Conservation (phyloP, 2,113 vertebrate genomes). For the Barbus barbus region DNA sequence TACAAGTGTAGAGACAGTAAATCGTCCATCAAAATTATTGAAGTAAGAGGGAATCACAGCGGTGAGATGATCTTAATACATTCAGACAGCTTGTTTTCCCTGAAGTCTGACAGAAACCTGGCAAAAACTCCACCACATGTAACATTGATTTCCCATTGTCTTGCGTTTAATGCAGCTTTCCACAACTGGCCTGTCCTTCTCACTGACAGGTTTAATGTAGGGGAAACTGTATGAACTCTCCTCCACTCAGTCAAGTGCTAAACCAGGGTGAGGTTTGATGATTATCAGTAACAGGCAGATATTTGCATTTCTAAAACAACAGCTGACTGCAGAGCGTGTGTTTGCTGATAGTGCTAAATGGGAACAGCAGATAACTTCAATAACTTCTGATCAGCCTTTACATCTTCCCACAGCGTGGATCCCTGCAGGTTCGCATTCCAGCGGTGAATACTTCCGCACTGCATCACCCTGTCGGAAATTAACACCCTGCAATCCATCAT, state of each 20-base stretch:
- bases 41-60: neutral
- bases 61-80: neutral
- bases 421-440: neutral
- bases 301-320: slow-evolving; percentile 10
- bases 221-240: neutral
- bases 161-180: neutral
- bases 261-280: neutral
- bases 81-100: neutral
- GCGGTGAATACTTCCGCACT: neutral
- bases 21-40: neutral
- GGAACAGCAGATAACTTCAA: slow-evolving; percentile 34
- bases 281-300: neutral
- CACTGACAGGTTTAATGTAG: neutral
- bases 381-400: slow-evolving; percentile 13
- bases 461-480: slow-evolving; percentile 25
- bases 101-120: no score
- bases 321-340: no score
- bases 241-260: neutral
- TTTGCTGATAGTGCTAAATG: slow-evolving; percentile 24
- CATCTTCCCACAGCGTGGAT: neutral
- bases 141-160: slow-evolving; percentile 5
- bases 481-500: slow-evolving; percentile 22
- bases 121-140: neutral
- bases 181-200: neutral
- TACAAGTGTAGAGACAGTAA: neutral